Evolutionary conservation across 2,888 invertebrate species (phyloP), one percentile per base, ranked within the genome.

Genomic region (Agriopis marginaria): DNA sequence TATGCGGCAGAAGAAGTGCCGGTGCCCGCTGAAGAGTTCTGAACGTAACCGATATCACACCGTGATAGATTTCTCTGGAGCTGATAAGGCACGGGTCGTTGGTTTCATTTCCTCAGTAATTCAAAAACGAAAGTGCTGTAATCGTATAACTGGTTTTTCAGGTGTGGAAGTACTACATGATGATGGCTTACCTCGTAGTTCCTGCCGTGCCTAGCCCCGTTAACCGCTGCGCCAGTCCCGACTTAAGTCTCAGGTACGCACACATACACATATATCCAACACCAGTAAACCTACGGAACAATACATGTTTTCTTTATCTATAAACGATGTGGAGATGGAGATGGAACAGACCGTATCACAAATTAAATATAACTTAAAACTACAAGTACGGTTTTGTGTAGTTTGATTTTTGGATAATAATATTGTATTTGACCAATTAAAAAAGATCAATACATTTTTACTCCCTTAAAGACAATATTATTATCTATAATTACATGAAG

Each of bases 111-210:
- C 14, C 7, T 0, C 14, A 12, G 12, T 45, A 4, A 45, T 12
- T 10, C 10, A 11, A 11, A 6, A 12, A 7, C 7, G 4, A n/a
- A n/a, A 12, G 6, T 12, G 12, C 1, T n/a, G 47, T 47, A 32
- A 3, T 32, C 32, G 5, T 32, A 3, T 32, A 32, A 32, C 32
- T n/a, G 5, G 12, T 47, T 40, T 23, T 39, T 1, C 77, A 91
- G 90, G 96, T 99, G 39, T 99, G 99, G 99, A 97, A 98, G 86
- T 99, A 99, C 94, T 99, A 99, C 91, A 96, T 99, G 80, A 98
- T 98, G 14, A 97, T 99, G 95, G 99, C 99, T 8, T 99, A 99
- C 94, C 96, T 99, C 63, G 97, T 99, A 56, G 99, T 99, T 7
- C 99, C 99, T 11, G 97, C 98, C 39, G 97, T 97, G 72, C 97